Evolutionary conservation across 2,888 invertebrate species (phyloP), one percentile per base, ranked within the genome.

Genomic region (Drosophila helvetica): DNA sequence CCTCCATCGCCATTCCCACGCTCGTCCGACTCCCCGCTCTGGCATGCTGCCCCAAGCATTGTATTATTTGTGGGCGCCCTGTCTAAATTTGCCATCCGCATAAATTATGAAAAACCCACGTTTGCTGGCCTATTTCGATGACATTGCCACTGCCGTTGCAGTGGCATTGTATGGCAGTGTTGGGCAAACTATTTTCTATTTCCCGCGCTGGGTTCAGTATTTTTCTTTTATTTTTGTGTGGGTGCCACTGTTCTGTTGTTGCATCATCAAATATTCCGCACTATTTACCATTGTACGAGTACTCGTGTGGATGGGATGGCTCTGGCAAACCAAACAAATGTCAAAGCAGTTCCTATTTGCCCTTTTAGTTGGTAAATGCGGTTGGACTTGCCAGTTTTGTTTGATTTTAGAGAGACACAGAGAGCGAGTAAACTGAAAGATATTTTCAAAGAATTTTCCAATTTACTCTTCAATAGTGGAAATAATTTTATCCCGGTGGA

Each of bases 261-360:
- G 38, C 38, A 15, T 38, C 38, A 38, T 65, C 72, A 72, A 71
- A 72, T 56, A 72, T 72, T 56, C 65, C 71, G 66, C 71, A 72
- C 59, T 72, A 72, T 72, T 72, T 71, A 71, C 71, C 59, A 57
- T 63, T 38, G 38, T n/a, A n/a, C n/a, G 38, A n/a, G 69, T 57
- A 52, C 64, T 64, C 64, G 51, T 62, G 54, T 71, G 54, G 50
- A 60, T 71, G 60, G 54, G 50, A 60, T 71, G 60, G 65, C 66
- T 65, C 53, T 66, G 60, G 73, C 56, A 71, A 71, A 71, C 66
- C 58, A 65, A 72, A 72, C 73, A 72, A 73, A 71, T 68, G 66
- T 59, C 68, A 68, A 58, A 68, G 66, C 68, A 66, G 59, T 58
- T 48, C 63, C 43, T 71, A 66, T 73, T 71, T 73, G 59, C 72